Base-by-base conservation (phyloP, 2,888 invertebrate genomes). In the Mechanitis messenoides region DNA sequence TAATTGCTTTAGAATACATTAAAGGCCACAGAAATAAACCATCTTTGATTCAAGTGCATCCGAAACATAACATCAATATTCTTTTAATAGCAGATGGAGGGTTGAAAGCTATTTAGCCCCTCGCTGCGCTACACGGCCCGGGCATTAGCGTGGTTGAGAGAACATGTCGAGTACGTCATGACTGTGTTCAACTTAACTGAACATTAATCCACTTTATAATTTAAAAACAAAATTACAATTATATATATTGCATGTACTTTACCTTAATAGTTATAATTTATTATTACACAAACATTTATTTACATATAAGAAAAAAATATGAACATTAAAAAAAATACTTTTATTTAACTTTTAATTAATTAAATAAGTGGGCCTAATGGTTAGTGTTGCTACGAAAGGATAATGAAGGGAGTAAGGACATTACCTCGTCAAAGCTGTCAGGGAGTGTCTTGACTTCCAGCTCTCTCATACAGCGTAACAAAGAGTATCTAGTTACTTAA, bases 41-140 rank as follows among this genome's bases (percentile, higher is more conserved):
- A 59, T 53, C 42, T 53, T 42, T 53, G 56, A 63, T 57, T 53
- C 57, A 56, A 58, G 45, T 62, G 54, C 45, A 62, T 46, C 59
- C 47, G 56, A 56, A 56, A 58, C 56, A 61, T 59, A 62, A 42
- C 70, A 75, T 79, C 78, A 82, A 84, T 78, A 78, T 75, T 77
- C 73, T 77, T 76, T 73, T 76, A 77, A 76, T 77, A 78, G 72
- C 78, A 76, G 77, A 71, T 72, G 80, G 83, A 86, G 87, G 86
- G 77, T 75, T 77, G 73, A 80, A 83, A 78, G 80, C 85, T 72
- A 78, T 81, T 20, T 74, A 76, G 73, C 79, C 78, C 72, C 89
- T 71, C 71, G 83, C 79, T 73, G 88, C 53, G 82, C 77, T 72
- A 89, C 89, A 89, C 68, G 81, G 31, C 58, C 55, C 54, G 35